Conservation (phyloP, 2,113 vertebrate genomes). For the Phyllostomus hastatus region DNA sequence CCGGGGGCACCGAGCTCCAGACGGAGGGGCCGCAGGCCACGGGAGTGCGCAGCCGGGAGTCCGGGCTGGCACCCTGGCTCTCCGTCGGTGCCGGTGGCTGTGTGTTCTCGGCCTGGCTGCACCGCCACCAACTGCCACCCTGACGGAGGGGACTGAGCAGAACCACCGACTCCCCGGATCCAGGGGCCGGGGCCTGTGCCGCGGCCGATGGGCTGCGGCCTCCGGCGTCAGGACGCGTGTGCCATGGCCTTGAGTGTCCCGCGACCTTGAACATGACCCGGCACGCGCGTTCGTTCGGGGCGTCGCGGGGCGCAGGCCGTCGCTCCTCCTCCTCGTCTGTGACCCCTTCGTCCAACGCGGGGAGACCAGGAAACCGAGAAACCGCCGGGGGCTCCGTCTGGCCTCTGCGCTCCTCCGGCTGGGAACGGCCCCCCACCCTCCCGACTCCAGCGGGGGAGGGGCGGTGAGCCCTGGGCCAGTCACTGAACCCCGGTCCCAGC, state of each 20-base stretch:
- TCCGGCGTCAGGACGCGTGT: not conserved
- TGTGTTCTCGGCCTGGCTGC: rapidly evolving
- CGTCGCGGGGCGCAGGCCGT: rapidly evolving
- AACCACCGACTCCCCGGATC: not conserved
- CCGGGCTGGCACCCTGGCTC: not conserved
- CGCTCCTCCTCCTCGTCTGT: not conserved
- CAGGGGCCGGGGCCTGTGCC: not conserved
- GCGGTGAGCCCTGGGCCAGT: no score
- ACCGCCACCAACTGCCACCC: not conserved
- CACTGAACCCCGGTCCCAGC: not conserved
- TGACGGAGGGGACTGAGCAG: not conserved
- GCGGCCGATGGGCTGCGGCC: rapidly evolving
- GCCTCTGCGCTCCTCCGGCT: not conserved
- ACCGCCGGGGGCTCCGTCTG: rapidly evolving
- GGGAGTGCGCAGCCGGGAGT: rapidly evolving
- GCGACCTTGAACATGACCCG: rapidly evolving
- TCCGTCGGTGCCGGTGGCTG: rapidly evolving
- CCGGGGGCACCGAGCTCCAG: not conserved
- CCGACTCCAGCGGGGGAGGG: no score
- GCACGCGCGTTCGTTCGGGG: not conserved
- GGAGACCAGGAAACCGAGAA: not conserved
- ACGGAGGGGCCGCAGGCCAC: rapidly evolving
- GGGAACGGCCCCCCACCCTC: not conserved
- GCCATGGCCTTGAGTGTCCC: not conserved
- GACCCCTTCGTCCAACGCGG: not conserved